Percentiles rank a stretch among this genome's conserved stretches.
These are phyloP conservation scores for Heliconius erato DNA, from an alignment of 2,888 invertebrate species.

Conservation along the genomic window DNA sequence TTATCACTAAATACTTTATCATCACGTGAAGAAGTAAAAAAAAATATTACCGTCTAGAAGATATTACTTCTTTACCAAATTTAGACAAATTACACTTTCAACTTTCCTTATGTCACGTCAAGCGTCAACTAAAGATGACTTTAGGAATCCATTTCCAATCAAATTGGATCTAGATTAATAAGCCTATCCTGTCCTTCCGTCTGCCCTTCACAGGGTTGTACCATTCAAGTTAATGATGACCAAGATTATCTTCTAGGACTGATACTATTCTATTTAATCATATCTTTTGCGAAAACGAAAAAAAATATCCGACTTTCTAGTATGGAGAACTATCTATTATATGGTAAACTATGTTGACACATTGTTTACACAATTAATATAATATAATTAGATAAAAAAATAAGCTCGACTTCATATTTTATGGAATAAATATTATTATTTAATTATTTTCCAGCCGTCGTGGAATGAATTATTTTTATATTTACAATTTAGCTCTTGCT, in stretches of 20 bases:
- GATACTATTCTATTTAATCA: background rate
- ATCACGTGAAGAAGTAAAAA: background rate
- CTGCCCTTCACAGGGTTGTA: slow-evolving; percentile 8
- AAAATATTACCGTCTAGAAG: background rate
- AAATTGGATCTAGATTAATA: background rate
- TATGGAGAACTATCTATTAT: too few species aligned
- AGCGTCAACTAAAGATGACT: background rate
- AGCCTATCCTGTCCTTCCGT: background rate
- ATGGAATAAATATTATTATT: background rate
- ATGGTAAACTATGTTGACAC: too few species aligned
- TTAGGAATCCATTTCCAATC: background rate
- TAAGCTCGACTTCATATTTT: background rate
- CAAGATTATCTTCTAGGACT: background rate
- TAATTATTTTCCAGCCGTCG: background rate
- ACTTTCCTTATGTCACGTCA: background rate
- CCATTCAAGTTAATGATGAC: background rate
- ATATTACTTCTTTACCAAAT: background rate
- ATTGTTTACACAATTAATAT: too few species aligned
- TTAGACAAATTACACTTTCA: background rate
- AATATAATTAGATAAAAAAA: background rate
- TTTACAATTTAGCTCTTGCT: background rate
- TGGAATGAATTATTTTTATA: background rate
- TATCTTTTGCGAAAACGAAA: background rate
- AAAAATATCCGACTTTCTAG: too few species aligned
- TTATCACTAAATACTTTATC: background rate